These are phyloP conservation scores for Gonioctena quinquepunctata DNA, from an alignment of 1,140 invertebrate genomes.

Conservation along the genomic window DNA sequence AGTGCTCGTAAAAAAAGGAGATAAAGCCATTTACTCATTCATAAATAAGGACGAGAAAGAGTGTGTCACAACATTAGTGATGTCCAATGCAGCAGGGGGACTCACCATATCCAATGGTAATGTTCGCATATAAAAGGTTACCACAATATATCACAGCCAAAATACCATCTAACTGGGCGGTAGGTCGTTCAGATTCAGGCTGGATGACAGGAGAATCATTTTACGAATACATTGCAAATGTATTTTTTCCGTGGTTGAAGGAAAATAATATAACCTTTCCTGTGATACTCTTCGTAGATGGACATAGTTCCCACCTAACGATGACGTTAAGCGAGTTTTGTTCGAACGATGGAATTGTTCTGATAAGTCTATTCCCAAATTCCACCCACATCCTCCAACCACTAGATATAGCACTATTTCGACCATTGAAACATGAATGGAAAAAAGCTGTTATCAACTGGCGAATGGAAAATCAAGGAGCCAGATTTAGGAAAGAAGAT, in stretches of 20 bases:
- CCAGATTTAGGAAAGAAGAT: too few species aligned
- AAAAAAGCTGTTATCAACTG: too few species aligned
- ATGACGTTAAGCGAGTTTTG: constrained; percentile 53
- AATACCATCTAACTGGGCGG: too few species aligned
- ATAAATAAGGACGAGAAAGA: too few species aligned
- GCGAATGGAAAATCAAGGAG: too few species aligned
- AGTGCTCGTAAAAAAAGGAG: too few species aligned
- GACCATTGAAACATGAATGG: constrained; percentile 47
- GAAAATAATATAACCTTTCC: constrained; percentile 42
- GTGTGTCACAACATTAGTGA: too few species aligned
- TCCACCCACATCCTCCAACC: constrained; percentile 55
- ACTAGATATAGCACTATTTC: constrained; percentile 50
- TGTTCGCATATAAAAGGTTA: too few species aligned
- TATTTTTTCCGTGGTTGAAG: constrained; percentile 44
- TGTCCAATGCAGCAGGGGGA: too few species aligned
- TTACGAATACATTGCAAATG: constrained; percentile 55
- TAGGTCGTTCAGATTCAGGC: constrained; percentile 50
- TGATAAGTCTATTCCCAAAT: constrained; percentile 51
- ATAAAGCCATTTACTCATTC: too few species aligned
- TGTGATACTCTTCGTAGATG: constrained; percentile 55
- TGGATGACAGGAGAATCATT: constrained; percentile 56
- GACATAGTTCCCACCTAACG: constrained; percentile 52
- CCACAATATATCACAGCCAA: too few species aligned
- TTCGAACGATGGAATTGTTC: constrained; percentile 49
- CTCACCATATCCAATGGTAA: too few species aligned